Evolutionary conservation across 2,113 vertebrate species (phyloP).

Genomic region (Damaliscus lunatus): DNA sequence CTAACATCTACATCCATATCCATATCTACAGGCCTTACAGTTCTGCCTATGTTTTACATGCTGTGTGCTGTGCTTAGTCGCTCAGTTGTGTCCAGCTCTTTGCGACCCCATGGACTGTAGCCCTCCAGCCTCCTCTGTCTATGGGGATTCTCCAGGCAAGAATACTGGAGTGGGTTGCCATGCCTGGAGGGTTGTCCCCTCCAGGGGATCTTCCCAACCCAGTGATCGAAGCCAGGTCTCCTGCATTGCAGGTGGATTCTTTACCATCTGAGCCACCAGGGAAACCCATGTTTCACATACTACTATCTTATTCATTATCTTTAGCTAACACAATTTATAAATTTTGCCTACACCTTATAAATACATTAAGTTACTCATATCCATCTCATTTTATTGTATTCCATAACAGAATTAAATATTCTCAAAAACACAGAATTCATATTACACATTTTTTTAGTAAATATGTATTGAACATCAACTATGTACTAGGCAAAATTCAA

Average conservation of each 20-base stretch:
- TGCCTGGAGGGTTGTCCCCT: not conserved
- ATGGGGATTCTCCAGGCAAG: not conserved
- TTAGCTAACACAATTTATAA: not conserved
- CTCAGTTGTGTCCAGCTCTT: not conserved
- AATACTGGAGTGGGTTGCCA: not conserved
- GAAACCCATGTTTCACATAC: not conserved
- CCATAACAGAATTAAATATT: not conserved
- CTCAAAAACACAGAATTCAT: not conserved
- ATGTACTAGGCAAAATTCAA: not conserved
- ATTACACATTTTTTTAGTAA: not conserved
- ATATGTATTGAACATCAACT: not conserved
- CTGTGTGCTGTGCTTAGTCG: fast-evolving
- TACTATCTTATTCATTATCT: not conserved
- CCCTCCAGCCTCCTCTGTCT: not conserved
- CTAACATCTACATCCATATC: not conserved
- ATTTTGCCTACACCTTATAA: not conserved
- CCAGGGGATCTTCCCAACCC: not conserved
- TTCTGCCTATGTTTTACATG: not conserved
- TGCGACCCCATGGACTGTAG: not conserved
- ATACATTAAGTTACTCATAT: not conserved
- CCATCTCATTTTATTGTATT: not conserved
- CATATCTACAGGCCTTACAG: not conserved
- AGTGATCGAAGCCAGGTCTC: not conserved
- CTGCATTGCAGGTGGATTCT: not conserved
- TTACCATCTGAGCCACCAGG: not conserved